These are phyloP conservation scores for Aldabrachelys gigantea DNA, from an alignment of 2,113 vertebrate species.

Conservation along the genomic window DNA sequence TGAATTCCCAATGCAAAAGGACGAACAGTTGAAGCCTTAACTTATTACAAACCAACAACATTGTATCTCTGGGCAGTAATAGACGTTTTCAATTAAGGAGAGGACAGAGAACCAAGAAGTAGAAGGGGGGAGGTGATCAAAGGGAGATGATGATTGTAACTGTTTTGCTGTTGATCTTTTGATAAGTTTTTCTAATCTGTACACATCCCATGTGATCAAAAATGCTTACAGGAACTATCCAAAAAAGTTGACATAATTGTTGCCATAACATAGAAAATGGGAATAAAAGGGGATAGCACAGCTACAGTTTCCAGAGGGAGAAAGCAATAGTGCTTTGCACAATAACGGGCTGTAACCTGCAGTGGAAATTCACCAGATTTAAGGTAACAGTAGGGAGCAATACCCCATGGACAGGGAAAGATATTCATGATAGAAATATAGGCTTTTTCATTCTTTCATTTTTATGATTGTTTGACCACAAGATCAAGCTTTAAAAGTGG, in stretches of 20 bases:
- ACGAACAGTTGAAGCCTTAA: not conserved
- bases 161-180: not conserved
- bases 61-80: not conserved
- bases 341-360: not conserved
- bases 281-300: not conserved
- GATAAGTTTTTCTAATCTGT: not conserved
- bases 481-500: not conserved
- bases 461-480: not conserved
- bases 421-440: not conserved
- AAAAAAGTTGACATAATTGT: not conserved
- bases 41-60: not conserved
- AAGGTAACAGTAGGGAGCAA: not conserved
- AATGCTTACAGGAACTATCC: not conserved
- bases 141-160: not conserved
- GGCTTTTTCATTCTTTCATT: not conserved
- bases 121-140: not conserved
- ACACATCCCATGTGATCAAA: not conserved
- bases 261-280: constrained; percentile 10
- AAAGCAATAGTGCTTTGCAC: not conserved
- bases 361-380: not conserved
- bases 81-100: not conserved
- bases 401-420: not conserved
- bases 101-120: not conserved
- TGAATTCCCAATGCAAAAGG: not conserved
- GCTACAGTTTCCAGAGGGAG: constrained; percentile 1